Evolutionary conservation across 2,797 vertebrate genomes (phyloP).

Genomic region (Alfaro cultratus): DNA sequence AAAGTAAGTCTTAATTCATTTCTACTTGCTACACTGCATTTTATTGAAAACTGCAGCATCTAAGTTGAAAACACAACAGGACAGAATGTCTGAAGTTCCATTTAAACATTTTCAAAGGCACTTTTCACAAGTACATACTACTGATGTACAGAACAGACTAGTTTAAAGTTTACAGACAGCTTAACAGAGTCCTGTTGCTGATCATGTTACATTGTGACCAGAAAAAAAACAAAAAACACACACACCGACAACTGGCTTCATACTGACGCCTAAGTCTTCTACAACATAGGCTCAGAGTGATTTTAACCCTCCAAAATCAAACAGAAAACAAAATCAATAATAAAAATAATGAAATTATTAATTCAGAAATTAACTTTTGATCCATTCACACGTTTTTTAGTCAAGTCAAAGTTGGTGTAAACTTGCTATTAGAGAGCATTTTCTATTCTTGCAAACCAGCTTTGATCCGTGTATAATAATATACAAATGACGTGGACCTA

Average conservation of each 20-base stretch:
- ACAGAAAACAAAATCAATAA: slow-evolving; percentile 46
- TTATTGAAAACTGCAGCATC: slow-evolving; percentile 56
- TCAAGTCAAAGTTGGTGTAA: slow-evolving; percentile 67
- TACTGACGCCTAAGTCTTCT: slow-evolving; percentile 52
- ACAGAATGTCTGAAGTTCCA: slow-evolving; percentile 88
- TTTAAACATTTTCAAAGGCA: slow-evolving; percentile 95
- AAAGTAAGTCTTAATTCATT: slow-evolving; percentile 73
- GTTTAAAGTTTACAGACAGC: slow-evolving; percentile 85
- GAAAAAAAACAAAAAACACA: not conserved
- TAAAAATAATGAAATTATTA: slow-evolving; percentile 75
- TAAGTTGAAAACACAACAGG: slow-evolving; percentile 77
- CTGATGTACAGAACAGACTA: slow-evolving; percentile 88
- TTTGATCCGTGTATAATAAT: slow-evolving; percentile 39
- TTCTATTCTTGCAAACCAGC: slow-evolving; percentile 49
- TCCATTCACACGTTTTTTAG: slow-evolving; percentile 62
- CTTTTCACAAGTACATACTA: slow-evolving; percentile 96
- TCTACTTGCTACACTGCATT: slow-evolving; percentile 60
- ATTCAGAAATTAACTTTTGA: slow-evolving; percentile 54
- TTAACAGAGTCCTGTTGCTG: slow-evolving; percentile 70
- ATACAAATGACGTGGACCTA: slow-evolving; percentile 48
- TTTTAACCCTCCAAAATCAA: slow-evolving; percentile 53
- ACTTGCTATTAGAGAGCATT: slow-evolving; percentile 63
- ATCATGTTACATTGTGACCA: slow-evolving; percentile 60
- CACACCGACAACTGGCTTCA: slow-evolving; percentile 49
- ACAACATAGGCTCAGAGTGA: slow-evolving; percentile 51